phyloP scores from a whole-genome alignment of 2,113 vertebrate genomes.

The Cryptotis parvus region DNA sequence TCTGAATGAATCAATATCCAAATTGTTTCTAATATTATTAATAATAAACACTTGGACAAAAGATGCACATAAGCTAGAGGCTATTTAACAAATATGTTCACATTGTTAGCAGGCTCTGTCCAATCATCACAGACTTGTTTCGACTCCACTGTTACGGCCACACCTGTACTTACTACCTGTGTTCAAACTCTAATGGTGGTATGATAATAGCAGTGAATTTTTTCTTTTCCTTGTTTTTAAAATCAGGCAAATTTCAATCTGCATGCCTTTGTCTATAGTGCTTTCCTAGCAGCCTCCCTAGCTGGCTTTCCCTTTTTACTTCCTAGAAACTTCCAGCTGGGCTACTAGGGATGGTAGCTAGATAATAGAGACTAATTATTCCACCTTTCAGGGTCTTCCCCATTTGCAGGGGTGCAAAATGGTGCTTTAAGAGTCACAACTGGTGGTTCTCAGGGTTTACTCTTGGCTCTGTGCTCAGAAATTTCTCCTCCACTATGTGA shows the following conservation, averaged over 20 bases:
- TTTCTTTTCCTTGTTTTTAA: not conserved
- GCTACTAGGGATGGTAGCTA: not conserved
- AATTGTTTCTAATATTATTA: slow-evolving; percentile 16
- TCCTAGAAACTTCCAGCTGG: not conserved
- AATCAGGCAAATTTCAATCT: not conserved
- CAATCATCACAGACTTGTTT: not conserved
- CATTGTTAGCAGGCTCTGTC: not conserved
- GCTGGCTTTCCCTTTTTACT: not conserved
- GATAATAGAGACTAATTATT: not conserved
- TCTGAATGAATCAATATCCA: not conserved
- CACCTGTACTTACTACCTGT: not conserved
- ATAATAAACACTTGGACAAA: not conserved
- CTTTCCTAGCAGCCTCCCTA: not conserved
- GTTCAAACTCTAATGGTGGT: not conserved
- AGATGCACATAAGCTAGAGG: not conserved
- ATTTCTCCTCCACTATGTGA: no score
- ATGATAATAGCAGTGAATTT: not conserved
- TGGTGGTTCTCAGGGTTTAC: not conserved
- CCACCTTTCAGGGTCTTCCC: not conserved
- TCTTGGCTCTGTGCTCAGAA: not conserved
- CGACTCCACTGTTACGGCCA: not conserved
- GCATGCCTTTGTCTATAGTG: not conserved
- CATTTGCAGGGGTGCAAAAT: not conserved
- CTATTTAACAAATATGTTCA: not conserved
- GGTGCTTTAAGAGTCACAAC: not conserved